phyloP scores from a whole-genome alignment of 2,888 invertebrate genomes.

The Watsonalla binaria region DNA sequence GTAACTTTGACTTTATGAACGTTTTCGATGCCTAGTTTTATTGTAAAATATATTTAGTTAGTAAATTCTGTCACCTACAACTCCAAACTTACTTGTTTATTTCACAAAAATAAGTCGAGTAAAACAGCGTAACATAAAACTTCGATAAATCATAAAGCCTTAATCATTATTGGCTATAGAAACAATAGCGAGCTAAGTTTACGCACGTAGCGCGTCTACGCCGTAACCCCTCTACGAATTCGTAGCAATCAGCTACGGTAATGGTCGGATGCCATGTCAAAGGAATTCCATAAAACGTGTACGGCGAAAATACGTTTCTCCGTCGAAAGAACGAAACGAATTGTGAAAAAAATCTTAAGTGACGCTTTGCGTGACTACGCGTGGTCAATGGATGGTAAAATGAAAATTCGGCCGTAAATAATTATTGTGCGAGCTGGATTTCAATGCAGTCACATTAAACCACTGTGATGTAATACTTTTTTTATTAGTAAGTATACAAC shows the following conservation, averaged over 20 bases:
- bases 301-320: conserved; percentile 41
- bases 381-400: conserved; percentile 54
- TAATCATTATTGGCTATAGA: conserved; percentile 14
- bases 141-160: conserved; percentile 18
- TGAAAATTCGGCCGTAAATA: conserved; percentile 13
- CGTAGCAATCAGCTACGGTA: conserved; percentile 66
- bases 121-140: not conserved
- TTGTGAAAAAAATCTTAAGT: conserved; percentile 65
- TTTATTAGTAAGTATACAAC: not conserved
- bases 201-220: conserved; percentile 39
- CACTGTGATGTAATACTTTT: not conserved
- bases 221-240: conserved; percentile 36
- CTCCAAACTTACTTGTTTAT: not conserved
- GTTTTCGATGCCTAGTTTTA: too few relatives aligned
- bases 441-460: not conserved
- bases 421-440: conserved; percentile 5
- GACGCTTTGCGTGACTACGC: conserved; percentile 63
- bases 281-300: conserved; percentile 62
- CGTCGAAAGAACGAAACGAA: conserved; percentile 33
- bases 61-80: not conserved
- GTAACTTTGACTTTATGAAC: too few relatives aligned
- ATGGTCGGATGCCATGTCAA: conserved; percentile 73
- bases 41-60: not conserved
- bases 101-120: not conserved
- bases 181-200: conserved; percentile 22